Evolutionary conservation across 2,888 invertebrate genomes (phyloP), one percentile per base, ranked within the genome.

Genomic region (Gryllus longicercus): DNA sequence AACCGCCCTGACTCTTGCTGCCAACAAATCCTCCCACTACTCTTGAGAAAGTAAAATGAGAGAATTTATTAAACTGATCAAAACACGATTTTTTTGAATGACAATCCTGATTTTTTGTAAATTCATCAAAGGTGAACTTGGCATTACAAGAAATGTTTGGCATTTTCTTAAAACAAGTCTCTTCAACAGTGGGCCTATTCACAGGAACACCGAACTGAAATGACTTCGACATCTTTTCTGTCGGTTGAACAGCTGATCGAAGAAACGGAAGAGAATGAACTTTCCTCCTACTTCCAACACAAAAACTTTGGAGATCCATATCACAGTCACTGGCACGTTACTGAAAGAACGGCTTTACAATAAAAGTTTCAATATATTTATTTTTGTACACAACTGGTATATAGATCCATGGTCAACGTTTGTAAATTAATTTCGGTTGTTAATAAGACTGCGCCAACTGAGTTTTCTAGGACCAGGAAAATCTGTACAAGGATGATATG

Each of bases 11-110:
- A 74, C 82, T 81, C 63, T 82, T 82, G 14, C 80, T 81, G 12
- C 82, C 82, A 25, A 82, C 81, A 78, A 82, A 82, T 12, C 82
- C 82, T 21, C 82, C 82, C 11, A 82, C 81, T 74, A 81, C 75
- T 51, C 76, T 76, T 4, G 81, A 81, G 21, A 79, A 77, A 23
- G 78, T 14, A 51, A 80, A 12, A 76, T 51, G 14, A 49, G 77
- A 51, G 76, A 79, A 78, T 75, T 81, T 76, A 18, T 77, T 78
- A 79, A 63, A 63, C 8, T 14, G 63, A 18, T 63, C 63, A 63
- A 63, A 63, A 63, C 63, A 63, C n/a, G 63, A 18, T 11, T 63
- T 63, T 8, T 63, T 63, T 14, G 16, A 18, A 63, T 18, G 63
- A 63, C 63, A 63, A 14, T 63, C 63, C 14, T n/a, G 14, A n/a